These are phyloP conservation scores for Cinclus mexicanus DNA, from an alignment of 2,113 vertebrate species.

Conservation along the genomic window DNA sequence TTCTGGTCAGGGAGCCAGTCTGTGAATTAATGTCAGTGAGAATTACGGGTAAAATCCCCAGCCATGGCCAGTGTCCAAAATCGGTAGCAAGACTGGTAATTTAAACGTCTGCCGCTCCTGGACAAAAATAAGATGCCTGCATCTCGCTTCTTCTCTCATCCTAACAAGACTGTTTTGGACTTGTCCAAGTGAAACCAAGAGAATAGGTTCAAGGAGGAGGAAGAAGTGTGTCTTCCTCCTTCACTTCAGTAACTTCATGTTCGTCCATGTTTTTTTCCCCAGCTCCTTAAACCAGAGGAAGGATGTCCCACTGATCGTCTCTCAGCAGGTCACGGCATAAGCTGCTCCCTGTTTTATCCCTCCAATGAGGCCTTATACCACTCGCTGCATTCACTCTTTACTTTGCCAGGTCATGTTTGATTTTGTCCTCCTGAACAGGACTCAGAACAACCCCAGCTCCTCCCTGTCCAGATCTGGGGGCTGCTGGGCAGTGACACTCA, in stretches of 20 bases:
- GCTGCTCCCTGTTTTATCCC: neutral
- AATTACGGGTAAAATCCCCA: constrained; percentile 58
- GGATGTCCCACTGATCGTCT: neutral
- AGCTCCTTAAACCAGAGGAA: neutral
- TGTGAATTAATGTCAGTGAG: constrained; percentile 52
- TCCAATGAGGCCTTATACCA: rapidly evolving
- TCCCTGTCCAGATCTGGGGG: neutral
- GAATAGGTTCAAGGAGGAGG: neutral
- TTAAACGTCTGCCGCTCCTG: constrained; percentile 7
- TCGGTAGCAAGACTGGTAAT: neutral
- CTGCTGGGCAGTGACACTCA: rapidly evolving
- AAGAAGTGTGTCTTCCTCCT: neutral
- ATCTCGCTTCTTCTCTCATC: neutral
- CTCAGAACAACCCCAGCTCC: neutral
- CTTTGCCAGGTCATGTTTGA: neutral
- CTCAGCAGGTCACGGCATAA: neutral
- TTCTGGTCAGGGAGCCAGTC: constrained; percentile 44
- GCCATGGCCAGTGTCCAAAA: constrained; percentile 10
- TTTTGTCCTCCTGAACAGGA: neutral
- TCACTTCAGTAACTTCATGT: neutral
- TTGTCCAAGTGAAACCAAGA: neutral
- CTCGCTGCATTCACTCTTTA: neutral
- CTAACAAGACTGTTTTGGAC: neutral
- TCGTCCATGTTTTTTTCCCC: neutral
- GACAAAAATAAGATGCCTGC: neutral